A percentile compares a stretch with the other conserved stretches of the same genome.
Conservation (phyloP, 2,113 vertebrate species). For the Numida meleagris region DNA sequence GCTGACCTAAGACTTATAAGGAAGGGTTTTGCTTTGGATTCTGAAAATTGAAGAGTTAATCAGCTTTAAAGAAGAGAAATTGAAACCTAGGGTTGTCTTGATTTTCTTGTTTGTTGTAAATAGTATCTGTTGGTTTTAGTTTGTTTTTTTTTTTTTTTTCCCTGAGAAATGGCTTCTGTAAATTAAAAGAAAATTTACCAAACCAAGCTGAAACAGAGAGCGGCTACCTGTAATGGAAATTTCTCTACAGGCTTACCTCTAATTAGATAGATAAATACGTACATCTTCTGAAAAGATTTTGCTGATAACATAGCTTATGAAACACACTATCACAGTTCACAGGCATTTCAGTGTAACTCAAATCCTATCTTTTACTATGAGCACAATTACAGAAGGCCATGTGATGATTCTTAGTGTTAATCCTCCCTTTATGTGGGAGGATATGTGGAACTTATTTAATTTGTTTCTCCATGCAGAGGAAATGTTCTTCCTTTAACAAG, state of each 20-base stretch:
- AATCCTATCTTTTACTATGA: neutral
- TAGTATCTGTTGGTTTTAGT: neutral
- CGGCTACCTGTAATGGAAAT: neutral
- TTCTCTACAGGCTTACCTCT: neutral
- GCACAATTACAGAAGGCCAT: neutral
- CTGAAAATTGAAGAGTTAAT: conserved; percentile 38
- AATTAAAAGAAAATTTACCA: neutral
- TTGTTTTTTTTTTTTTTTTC: neutral
- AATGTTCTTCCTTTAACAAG: neutral
- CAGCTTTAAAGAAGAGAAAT: conserved; percentile 35
- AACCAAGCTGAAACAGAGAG: neutral
- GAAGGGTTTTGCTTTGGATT: neutral
- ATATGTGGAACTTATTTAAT: neutral
- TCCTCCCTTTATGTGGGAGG: neutral
- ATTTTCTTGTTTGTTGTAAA: neutral
- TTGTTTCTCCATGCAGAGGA: neutral
- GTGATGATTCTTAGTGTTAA: neutral
- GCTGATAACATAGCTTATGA: neutral
- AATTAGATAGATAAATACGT: neutral
- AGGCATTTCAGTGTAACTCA: neutral
- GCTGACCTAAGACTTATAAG: conserved; percentile 14
- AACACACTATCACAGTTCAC: neutral
- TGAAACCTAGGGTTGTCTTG: neutral
- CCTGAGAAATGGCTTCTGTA: neutral
- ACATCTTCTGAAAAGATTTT: neutral